These are phyloP conservation scores for Burhinus oedicnemus DNA, from an alignment of 2,113 vertebrate genomes.

Conservation along the genomic window DNA sequence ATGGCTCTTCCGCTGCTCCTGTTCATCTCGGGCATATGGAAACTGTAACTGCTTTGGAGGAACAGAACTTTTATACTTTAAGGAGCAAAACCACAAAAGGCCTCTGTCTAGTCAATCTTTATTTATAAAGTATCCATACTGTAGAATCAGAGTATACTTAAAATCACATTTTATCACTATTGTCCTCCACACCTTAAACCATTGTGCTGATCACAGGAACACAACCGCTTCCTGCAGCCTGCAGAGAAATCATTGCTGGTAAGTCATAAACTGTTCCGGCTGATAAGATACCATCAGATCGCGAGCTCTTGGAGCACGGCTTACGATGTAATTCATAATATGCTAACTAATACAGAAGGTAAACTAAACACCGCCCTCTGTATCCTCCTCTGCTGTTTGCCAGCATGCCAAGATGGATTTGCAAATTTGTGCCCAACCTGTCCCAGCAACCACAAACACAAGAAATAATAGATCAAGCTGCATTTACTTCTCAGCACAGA, in stretches of 20 bases:
- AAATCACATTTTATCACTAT: not conserved
- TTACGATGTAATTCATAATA: not conserved
- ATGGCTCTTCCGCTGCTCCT: not conserved
- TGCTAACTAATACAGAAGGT: accelerated
- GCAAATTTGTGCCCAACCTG: not conserved
- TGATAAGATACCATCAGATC: not conserved
- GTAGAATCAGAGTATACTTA: not conserved
- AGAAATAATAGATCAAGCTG: not conserved
- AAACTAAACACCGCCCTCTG: not conserved
- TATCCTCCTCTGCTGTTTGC: not conserved
- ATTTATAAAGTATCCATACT: not conserved
- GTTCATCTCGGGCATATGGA: not conserved
- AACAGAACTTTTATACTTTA: not conserved
- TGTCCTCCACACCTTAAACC: not conserved
- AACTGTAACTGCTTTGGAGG: not conserved
- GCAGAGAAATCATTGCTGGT: not conserved
- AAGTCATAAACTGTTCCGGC: not conserved
- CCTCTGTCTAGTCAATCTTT: not conserved
- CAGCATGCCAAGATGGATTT: not conserved
- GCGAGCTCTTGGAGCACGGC: not conserved
- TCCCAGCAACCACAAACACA: not conserved
- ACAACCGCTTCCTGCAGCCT: not conserved
- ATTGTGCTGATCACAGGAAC: not conserved
- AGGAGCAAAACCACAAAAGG: not conserved
- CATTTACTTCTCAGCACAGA: not conserved